phyloP scores from a whole-genome alignment of 1,140 invertebrate species.

The Mactra quadrangularis region DNA sequence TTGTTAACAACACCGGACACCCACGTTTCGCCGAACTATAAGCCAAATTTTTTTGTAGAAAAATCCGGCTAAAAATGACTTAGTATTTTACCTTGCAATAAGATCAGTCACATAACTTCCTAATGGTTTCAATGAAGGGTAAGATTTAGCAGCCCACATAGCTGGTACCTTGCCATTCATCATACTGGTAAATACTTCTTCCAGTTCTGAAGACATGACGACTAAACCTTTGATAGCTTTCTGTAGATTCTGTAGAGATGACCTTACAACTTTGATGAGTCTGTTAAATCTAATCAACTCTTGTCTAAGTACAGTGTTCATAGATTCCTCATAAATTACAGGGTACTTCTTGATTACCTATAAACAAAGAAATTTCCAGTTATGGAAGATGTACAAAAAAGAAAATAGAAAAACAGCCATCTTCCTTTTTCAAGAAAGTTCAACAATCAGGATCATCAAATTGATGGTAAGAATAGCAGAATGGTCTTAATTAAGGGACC shows the following conservation, averaged over 20 bases:
- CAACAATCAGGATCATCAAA: no score
- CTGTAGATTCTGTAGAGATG: conserved; percentile 79
- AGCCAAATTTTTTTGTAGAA: no score
- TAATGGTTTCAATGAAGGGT: conserved; percentile 83
- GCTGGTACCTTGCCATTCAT: conserved; percentile 85
- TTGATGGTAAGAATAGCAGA: no score
- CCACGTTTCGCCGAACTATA: no score
- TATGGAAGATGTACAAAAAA: no score
- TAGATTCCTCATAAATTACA: conserved; percentile 83
- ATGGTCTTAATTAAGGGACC: no score
- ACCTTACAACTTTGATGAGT: conserved; percentile 79
- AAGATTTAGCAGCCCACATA: conserved; percentile 88
- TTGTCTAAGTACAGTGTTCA: conserved; percentile 84
- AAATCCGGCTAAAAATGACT: no score
- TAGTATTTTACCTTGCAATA: conserved; percentile 83
- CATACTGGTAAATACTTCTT: conserved; percentile 83
- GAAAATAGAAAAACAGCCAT: no score
- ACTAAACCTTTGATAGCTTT: conserved; percentile 84
- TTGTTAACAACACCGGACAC: no score
- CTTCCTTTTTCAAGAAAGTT: no score
- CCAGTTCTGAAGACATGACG: conserved; percentile 83
- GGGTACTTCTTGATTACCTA: conserved; percentile 83
- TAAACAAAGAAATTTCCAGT: conserved; percentile 49
- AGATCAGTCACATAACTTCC: conserved; percentile 83
- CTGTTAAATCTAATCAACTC: conserved; percentile 83